Percentiles rank a stretch among this genome's conserved stretches.
phyloP scores from a whole-genome alignment of 2,888 invertebrate species.

The Drosophila nigritarsus region DNA sequence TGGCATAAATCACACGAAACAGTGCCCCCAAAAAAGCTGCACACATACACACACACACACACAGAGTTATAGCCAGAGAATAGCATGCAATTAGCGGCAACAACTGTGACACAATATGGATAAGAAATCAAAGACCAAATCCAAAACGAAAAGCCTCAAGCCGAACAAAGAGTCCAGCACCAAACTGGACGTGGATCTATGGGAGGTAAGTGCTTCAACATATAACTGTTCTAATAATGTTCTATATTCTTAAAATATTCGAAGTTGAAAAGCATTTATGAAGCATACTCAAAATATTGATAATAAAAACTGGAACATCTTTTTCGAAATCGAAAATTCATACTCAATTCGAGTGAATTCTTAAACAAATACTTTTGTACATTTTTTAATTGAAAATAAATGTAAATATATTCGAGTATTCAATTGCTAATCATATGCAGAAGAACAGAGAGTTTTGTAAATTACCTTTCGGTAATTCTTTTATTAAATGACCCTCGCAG shows the following conservation, averaged over 20 bases:
- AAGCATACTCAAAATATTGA: too few relatives aligned
- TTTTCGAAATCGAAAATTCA: too few relatives aligned
- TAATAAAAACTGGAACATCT: too few relatives aligned
- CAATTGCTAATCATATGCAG: too few relatives aligned
- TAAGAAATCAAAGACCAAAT: conserved; percentile 77
- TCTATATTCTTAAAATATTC: not conserved
- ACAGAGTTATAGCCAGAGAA: conserved; percentile 14
- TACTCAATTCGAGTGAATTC: too few relatives aligned
- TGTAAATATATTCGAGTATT: too few relatives aligned
- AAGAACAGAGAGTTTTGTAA: too few relatives aligned
- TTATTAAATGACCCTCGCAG: not conserved
- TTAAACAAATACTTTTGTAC: too few relatives aligned
- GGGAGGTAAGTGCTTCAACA: conserved; percentile 77
- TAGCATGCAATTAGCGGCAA: conserved; percentile 48
- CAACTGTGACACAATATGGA: conserved; percentile 62
- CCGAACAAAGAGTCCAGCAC: conserved; percentile 82
- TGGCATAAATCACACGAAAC: conserved; percentile 56
- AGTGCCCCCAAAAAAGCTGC: conserved; percentile 21
- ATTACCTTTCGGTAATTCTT: too few relatives aligned
- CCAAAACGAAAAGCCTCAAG: conserved; percentile 77
- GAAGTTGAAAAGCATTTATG: too few relatives aligned
- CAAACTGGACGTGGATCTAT: conserved; percentile 83
- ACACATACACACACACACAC: conserved; percentile 4
- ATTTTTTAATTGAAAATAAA: too few relatives aligned
- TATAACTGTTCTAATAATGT: not conserved